phyloP scores from a whole-genome alignment of 2,888 invertebrate species.

The Orchesellides sinensis region DNA sequence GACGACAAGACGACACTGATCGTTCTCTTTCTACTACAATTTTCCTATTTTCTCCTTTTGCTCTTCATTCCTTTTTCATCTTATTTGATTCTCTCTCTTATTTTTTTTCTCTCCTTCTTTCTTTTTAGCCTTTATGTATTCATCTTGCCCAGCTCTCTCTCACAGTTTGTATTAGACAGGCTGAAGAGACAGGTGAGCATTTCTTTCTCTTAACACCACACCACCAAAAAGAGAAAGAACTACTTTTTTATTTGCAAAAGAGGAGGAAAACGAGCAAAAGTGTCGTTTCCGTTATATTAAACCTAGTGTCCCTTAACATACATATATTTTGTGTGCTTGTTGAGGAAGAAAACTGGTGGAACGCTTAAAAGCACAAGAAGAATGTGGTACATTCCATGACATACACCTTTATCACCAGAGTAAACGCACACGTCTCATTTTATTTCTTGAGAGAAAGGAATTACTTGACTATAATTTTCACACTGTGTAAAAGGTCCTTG shows the following conservation, averaged over 20 bases:
- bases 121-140: too few relatives aligned
- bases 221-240: background rate
- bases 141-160: background rate
- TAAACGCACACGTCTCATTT: slow-evolving; percentile 31
- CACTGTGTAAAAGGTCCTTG: slow-evolving; percentile 36
- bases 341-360: slow-evolving; percentile 2
- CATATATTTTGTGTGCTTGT: slow-evolving; percentile 27
- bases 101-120: slow-evolving; percentile 2
- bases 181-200: slow-evolving; percentile 9
- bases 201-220: background rate
- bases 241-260: slow-evolving; percentile 26
- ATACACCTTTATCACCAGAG: slow-evolving; percentile 11
- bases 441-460: slow-evolving; percentile 38
- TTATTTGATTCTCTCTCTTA: slow-evolving; percentile 31
- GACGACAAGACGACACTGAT: slow-evolving; percentile 59
- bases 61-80: slow-evolving; percentile 22
- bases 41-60: slow-evolving; percentile 3
- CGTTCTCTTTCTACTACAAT: slow-evolving; percentile 32
- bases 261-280: background rate
- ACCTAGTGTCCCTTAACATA: slow-evolving; percentile 51
- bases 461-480: slow-evolving; percentile 54
- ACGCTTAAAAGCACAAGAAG: slow-evolving; percentile 8
- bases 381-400: background rate
- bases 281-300: slow-evolving; percentile 8
- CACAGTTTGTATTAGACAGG: background rate